Conservation (phyloP, 2,888 invertebrate species). For the Amblyjoppa proteus region DNA sequence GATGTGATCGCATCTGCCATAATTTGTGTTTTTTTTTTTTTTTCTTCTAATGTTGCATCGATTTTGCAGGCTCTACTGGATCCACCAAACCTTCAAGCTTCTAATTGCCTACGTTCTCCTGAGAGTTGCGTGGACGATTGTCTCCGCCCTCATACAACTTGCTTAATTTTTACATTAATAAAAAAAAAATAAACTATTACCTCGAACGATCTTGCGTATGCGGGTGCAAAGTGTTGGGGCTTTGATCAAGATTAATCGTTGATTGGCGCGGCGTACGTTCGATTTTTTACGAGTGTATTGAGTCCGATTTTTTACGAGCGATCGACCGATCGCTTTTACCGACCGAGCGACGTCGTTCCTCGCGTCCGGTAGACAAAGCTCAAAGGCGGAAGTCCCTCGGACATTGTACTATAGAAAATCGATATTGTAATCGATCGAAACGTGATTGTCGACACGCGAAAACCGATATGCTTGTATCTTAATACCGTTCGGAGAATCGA, state of each 20-base stretch:
- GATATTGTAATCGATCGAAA: conserved; percentile 38
- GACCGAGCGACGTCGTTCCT: neutral
- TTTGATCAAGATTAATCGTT: neutral
- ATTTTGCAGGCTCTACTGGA: conserved; percentile 82
- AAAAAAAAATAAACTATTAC: conserved; percentile 14
- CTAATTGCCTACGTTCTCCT: conserved; percentile 77
- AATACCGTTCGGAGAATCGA: conserved; percentile 30
- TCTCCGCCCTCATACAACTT: conserved; percentile 68
- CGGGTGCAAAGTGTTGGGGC: neutral
- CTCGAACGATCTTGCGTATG: conserved; percentile 8
- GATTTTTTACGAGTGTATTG: neutral
- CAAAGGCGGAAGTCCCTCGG: neutral
- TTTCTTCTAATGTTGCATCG: neutral
- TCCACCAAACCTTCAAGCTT: conserved; percentile 81
- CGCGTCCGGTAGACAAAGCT: neutral
- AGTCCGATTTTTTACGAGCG: neutral
- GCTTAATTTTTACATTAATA: conserved; percentile 23
- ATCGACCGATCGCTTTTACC: neutral
- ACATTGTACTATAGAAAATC: conserved; percentile 9
- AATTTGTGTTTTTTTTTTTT: neutral
- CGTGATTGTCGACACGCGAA: neutral
- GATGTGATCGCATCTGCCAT: neutral
- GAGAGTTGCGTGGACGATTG: conserved; percentile 78
- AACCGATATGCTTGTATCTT: conserved; percentile 58
- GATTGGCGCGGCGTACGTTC: neutral